Evolutionary conservation across 2,888 invertebrate species (phyloP).

Genomic region (Tinea semifulvella): DNA sequence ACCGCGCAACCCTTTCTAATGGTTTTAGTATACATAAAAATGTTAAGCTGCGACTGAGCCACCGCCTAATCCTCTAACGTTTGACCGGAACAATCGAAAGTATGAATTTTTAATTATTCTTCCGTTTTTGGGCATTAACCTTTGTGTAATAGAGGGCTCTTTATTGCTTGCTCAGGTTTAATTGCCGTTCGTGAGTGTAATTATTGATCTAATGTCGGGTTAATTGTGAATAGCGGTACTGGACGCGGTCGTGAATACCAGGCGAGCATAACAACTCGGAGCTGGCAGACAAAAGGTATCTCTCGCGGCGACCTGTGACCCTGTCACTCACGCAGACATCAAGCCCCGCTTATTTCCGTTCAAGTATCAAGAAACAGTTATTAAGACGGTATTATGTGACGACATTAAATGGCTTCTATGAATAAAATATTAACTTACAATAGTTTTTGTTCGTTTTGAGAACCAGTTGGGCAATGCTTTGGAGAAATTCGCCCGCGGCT

Average conservation of each 20-base stretch:
- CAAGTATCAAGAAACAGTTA: conserved; percentile 9
- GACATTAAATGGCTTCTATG: neutral
- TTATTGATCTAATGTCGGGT: conserved; percentile 6
- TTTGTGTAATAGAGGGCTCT: conserved; percentile 1
- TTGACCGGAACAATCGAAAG: conserved; percentile 23
- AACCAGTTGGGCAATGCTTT: conserved; percentile 13
- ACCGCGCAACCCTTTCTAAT: conserved; percentile 18
- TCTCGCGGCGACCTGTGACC: conserved; percentile 22
- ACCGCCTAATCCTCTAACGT: conserved; percentile 21
- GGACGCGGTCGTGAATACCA: neutral
- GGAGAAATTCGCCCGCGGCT: conserved; percentile 10
- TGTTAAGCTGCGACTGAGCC: conserved; percentile 6
- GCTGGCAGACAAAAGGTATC: conserved; percentile 27
- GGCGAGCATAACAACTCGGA: neutral
- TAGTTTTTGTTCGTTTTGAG: neutral
- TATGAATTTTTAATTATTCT: conserved; percentile 16
- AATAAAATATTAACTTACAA: neutral
- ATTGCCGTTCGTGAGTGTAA: conserved; percentile 9
- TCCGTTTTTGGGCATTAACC: conserved; percentile 11
- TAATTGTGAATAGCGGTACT: conserved; percentile 5
- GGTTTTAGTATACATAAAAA: conserved; percentile 16
- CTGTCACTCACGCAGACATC: conserved; percentile 19
- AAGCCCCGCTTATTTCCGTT: conserved; percentile 11
- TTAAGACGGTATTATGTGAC: neutral
- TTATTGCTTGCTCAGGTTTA: conserved; percentile 13